Evolutionary conservation across 2,797 vertebrate genomes (phyloP).

Genomic region (Salmo trutta): DNA sequence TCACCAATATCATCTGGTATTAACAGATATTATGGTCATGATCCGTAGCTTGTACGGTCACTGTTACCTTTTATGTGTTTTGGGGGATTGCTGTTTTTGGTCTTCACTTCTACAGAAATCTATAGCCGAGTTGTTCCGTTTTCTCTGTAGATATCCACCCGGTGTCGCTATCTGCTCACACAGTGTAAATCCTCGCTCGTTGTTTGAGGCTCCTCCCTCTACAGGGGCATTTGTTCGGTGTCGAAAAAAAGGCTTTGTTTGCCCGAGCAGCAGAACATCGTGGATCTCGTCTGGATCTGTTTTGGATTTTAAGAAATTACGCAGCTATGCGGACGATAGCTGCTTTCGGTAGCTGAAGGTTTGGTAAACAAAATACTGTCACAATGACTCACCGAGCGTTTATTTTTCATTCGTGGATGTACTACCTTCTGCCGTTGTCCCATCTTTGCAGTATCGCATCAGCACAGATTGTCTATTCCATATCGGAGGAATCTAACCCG

Average conservation of each 20-base stretch:
- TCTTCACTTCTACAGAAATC: neutral
- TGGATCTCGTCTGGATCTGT: slow-evolving; percentile 1
- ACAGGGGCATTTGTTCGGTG: neutral
- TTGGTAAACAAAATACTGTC: neutral
- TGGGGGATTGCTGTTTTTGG: neutral
- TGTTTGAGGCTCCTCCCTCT: slow-evolving; percentile 51
- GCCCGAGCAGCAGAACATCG: neutral
- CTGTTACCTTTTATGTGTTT: neutral
- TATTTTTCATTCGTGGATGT: slow-evolving; percentile 18
- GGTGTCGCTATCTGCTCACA: slow-evolving; percentile 54
- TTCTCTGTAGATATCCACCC: slow-evolving; percentile 29
- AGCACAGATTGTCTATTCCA: slow-evolving; percentile 71
- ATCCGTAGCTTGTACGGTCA: neutral
- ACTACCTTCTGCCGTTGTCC: slow-evolving; percentile 29
- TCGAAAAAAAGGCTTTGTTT: slow-evolving; percentile 55
- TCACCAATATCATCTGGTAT: neutral
- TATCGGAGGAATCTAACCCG: slow-evolving; percentile 71
- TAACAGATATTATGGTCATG: neutral
- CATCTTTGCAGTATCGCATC: slow-evolving; percentile 42
- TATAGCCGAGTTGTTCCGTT: neutral
- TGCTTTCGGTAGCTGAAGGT: neutral
- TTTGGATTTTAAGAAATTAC: neutral
- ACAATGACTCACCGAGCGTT: slow-evolving; percentile 43
- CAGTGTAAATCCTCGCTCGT: neutral
- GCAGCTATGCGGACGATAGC: slow-evolving; percentile 17